Conservation (phyloP, 2,113 vertebrate genomes). For the Echinops telfairi region DNA sequence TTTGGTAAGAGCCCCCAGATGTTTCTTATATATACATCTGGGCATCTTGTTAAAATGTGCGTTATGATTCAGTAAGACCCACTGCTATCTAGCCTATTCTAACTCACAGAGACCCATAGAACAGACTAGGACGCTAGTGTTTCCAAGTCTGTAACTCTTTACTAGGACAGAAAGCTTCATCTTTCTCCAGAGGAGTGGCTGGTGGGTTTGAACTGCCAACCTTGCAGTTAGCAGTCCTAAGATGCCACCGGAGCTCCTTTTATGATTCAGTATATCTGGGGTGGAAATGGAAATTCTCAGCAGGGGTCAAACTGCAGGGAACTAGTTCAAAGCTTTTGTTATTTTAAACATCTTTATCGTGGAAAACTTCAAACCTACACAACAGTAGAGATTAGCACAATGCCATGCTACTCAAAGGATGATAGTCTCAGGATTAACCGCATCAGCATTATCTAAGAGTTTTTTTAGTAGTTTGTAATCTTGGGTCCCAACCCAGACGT, state of each 20-base stretch:
- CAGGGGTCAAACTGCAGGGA: background rate
- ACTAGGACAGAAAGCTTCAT: too few species aligned
- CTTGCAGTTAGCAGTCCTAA: too few species aligned
- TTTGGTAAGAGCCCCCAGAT: too few species aligned
- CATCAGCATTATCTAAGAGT: background rate
- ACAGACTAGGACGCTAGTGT: too few species aligned
- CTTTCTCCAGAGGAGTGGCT: too few species aligned
- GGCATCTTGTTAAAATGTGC: background rate
- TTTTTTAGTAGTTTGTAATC: conserved; percentile 28
- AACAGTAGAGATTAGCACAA: conserved; percentile 33
- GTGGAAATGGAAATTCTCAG: background rate
- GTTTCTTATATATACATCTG: background rate
- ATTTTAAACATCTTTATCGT: conserved; percentile 24
- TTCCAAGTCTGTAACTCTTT: too few species aligned
- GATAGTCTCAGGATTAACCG: background rate
- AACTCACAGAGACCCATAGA: too few species aligned
- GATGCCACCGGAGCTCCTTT: background rate
- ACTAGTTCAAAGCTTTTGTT: background rate
- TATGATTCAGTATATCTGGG: background rate
- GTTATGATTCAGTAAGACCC: background rate
- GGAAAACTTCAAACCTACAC: conserved; percentile 51
- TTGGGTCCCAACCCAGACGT: conserved; percentile 1
- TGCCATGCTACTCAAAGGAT: conserved; percentile 16
- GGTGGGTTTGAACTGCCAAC: too few species aligned
- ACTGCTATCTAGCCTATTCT: too few species aligned